phyloP scores from a whole-genome alignment of 2,113 vertebrate species.

The Clarias batrachus region DNA sequence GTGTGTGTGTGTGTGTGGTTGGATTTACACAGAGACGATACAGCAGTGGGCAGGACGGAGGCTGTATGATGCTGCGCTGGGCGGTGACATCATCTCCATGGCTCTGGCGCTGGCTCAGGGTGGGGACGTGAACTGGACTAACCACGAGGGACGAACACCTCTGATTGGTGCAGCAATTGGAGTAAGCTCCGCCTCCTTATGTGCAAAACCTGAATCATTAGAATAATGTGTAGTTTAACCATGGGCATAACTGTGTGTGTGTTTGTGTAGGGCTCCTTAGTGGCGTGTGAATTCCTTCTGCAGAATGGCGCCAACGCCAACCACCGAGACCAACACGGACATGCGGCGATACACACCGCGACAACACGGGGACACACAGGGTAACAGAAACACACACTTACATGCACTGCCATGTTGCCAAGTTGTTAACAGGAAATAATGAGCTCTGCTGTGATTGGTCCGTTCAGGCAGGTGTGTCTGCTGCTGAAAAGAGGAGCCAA shows the following conservation, averaged over 20 bases:
- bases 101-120: conserved; percentile 65
- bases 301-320: conserved; percentile 74
- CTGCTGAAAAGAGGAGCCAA: conserved; percentile 77
- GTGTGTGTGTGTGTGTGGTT: neutral
- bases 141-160: conserved; percentile 63
- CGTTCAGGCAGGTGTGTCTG: conserved; percentile 72
- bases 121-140: conserved; percentile 66
- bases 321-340: conserved; percentile 70
- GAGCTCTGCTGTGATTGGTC: conserved; percentile 18
- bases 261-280: conserved; percentile 67
- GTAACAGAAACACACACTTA: conserved; percentile 48
- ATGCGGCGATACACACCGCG: conserved; percentile 71
- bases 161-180: conserved; percentile 72
- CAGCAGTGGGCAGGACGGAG: conserved; percentile 27
- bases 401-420: neutral
- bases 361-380: conserved; percentile 73
- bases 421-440: neutral
- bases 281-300: conserved; percentile 74
- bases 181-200: conserved; percentile 53
- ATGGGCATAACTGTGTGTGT: neutral
- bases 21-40: conserved; percentile 25
- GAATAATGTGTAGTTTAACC: neutral
- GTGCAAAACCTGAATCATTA: neutral
- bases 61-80: conserved; percentile 62
- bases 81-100: conserved; percentile 68